These are phyloP conservation scores for Denticeps clupeoides DNA, from an alignment of 2,797 vertebrate species.

Conservation along the genomic window DNA sequence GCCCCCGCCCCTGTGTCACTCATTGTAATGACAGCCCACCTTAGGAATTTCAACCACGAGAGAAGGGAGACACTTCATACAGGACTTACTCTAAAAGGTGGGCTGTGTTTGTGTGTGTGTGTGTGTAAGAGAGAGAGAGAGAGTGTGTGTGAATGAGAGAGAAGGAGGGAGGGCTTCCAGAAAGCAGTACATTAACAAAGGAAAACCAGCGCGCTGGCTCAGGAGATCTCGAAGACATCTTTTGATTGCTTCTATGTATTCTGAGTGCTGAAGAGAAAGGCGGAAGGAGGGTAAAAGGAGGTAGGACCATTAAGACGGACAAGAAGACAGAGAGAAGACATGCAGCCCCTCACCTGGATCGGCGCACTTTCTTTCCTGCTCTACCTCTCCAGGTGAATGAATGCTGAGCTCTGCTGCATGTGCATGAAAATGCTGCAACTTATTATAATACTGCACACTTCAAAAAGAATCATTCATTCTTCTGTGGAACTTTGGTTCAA, in stretches of 20 bases:
- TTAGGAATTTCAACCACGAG: slow-evolving; percentile 50
- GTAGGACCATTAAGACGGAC: too few species aligned
- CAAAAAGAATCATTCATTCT: too few species aligned
- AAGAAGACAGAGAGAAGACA: too few species aligned
- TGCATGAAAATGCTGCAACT: slow-evolving; percentile 13
- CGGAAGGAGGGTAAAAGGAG: too few species aligned
- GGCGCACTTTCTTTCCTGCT: slow-evolving; percentile 41
- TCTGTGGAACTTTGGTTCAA: too few species aligned
- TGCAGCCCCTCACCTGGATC: slow-evolving; percentile 52
- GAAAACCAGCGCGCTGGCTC: too few species aligned
- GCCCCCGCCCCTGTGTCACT: slow-evolving; percentile 48
- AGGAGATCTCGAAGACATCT: too few species aligned
- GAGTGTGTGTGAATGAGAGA: background rate
- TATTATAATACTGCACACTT: too few species aligned
- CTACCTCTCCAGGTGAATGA: slow-evolving; percentile 52
- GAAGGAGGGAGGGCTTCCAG: slow-evolving; percentile 17
- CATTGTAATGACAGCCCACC: slow-evolving; percentile 48
- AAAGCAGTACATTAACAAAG: slow-evolving; percentile 9
- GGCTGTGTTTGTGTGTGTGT: background rate
- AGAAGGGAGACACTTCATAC: slow-evolving; percentile 34
- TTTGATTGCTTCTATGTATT: too few species aligned
- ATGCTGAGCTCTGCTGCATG: background rate
- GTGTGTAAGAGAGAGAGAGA: slow-evolving; percentile 6
- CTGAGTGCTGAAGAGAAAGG: too few species aligned
- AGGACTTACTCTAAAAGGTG: slow-evolving; percentile 28